A percentile compares a stretch with the other conserved stretches of the same genome.
phyloP scores from a whole-genome alignment of 2,797 vertebrate genomes.

The Silurus lanzhouensis region DNA sequence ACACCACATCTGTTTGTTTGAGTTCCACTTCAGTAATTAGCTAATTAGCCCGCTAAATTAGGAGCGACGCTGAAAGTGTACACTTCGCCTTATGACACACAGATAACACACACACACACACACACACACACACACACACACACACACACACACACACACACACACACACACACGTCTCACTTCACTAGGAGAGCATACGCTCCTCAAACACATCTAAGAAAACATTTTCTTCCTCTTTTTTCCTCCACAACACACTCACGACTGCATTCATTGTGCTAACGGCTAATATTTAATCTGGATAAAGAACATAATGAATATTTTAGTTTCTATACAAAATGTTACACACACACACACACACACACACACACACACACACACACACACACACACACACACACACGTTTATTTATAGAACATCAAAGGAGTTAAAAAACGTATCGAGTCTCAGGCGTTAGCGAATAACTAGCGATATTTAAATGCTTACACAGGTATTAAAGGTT shows the following conservation, averaged over 20 bases:
- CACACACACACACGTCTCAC: neutral
- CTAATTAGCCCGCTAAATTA: conserved; percentile 26
- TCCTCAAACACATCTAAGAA: neutral
- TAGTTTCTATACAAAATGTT: neutral
- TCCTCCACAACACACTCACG: neutral
- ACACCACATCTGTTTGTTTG: conserved; percentile 44
- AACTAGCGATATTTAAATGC: neutral
- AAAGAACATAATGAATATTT: too few species aligned
- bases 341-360: neutral
- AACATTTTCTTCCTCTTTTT: too few species aligned
- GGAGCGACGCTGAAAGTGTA: conserved; percentile 24
- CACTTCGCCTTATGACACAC: conserved; percentile 20
- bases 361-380: too few species aligned
- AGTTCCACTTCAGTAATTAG: conserved; percentile 39
- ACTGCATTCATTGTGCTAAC: neutral
- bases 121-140: conserved; percentile 30
- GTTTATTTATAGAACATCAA: neutral
- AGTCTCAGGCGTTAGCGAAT: neutral
- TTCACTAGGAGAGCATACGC: neutral
- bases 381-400: too few species aligned
- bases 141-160: too few species aligned
- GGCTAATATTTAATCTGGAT: neutral
- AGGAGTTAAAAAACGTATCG: neutral
- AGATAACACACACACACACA: conserved; percentile 29
- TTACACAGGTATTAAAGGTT: neutral